Evolutionary conservation across 2,113 vertebrate genomes (phyloP).

Genomic region (Calypte anna): DNA sequence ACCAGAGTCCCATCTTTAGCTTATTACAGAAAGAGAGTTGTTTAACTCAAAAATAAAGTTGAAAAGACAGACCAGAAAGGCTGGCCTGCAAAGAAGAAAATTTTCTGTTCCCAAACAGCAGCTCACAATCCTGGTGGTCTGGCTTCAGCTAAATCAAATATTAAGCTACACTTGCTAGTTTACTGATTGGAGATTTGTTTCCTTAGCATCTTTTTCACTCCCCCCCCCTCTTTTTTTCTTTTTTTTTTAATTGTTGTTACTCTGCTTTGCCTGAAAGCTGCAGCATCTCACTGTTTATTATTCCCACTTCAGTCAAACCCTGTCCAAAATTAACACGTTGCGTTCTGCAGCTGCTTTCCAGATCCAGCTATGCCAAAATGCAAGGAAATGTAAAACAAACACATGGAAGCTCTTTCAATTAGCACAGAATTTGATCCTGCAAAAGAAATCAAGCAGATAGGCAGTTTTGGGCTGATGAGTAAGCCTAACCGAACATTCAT

Average conservation of each 20-base stretch:
- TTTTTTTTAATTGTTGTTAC: conserved; percentile 83
- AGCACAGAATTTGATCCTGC: conserved; percentile 55
- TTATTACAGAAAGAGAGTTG: background rate
- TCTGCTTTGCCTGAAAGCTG: conserved; percentile 87
- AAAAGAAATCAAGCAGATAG: conserved; percentile 53
- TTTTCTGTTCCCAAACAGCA: background rate
- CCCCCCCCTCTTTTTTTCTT: background rate
- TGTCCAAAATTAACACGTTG: conserved; percentile 77
- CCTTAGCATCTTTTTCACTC: background rate
- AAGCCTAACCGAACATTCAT: conserved; percentile 37
- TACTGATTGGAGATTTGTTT: conserved; percentile 30
- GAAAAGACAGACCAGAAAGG: conserved; percentile 31
- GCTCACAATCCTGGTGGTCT: background rate
- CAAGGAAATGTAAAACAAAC: conserved; percentile 47
- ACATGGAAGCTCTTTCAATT: conserved; percentile 61
- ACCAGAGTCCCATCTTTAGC: background rate
- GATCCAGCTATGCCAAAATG: background rate
- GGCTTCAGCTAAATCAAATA: conserved; percentile 32
- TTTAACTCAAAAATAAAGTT: conserved; percentile 11
- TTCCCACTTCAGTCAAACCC: conserved; percentile 79
- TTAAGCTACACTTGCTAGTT: conserved; percentile 31
- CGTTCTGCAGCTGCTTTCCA: background rate
- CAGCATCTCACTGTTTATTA: conserved; percentile 85
- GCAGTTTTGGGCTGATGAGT: conserved; percentile 57
- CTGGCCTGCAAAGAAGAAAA: conserved; percentile 17